Evolutionary conservation across 2,113 vertebrate species (phyloP), one percentile per base, ranked within the genome.

Genomic region (Channa maculata): DNA sequence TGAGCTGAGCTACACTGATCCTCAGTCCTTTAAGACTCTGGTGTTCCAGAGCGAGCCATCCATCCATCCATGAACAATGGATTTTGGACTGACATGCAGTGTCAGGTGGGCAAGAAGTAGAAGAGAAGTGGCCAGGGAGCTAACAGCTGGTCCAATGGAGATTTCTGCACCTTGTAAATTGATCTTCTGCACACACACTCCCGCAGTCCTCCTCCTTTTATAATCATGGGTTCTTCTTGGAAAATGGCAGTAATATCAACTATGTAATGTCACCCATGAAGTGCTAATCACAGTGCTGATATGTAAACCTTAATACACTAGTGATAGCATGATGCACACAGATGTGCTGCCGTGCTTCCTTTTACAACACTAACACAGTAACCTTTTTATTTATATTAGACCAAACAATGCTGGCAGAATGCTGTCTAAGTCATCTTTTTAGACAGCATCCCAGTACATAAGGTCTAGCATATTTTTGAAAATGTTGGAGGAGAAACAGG

Each of bases 1-100:
- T 66, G 74, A 72, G 70, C 76, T 79, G 70, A 80, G 63, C 72
- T 76, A 11, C 36, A 58, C 74, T 87, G 65, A 90, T 83, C 78
- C 62, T 46, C 1, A 3, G 15, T 67, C 77, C 70, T 75, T 51
- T 12, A 84, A 73, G 83, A 43, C 58, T 75, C 48, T 51, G 62
- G 46, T 72, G 37, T 39, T 24, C 24, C 33, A 10, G 48, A 61
- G 34, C 51, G 48, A 61, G 34, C 51, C 10, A 15, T 58, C 54
- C 64, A 77, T 78, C 73, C 66, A 59, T 66, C 74, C 69, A 43
- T 51, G 54, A 74, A 14, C 74, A 44, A 8, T 15, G 11, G 24
- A 54, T 51, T 60, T 52, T 10, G 37, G 59, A 12, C 63, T 68
- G 80, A 82, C 6, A 48, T 60, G 10, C 14, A 37, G 69, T n/a